Base-by-base conservation (phyloP, 1,140 invertebrate species). In the Drosophila repleta region DNA sequence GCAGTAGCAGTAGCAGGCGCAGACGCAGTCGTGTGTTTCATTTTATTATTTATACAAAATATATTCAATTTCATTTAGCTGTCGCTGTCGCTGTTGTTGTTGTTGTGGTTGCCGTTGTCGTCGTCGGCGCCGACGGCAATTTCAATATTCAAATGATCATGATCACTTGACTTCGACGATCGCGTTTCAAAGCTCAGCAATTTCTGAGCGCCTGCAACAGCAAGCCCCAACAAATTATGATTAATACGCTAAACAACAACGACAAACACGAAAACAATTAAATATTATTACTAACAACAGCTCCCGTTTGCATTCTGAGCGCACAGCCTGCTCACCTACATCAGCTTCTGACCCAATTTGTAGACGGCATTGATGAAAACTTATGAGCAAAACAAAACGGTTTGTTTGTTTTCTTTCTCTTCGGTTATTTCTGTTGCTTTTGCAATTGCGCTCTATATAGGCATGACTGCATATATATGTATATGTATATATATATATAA, bases 11-110 rank as follows among this genome's bases (percentile, higher is more conserved):
- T 39, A 58, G 58, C 49, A 69, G 39, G 55, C 49, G 32, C 46
- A 57, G 56, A 46, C 69, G 56, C 35, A 65, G 67, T 65, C 58
- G 60, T 78, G 65, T 79, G 39, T 67, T 63, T 72, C 58, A 79
- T 65, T 53, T 56, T 82, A 69, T 78, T 79, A 82, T 88, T 88
- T 78, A 88, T 88, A 88, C 79, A 88, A 82, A 85, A 76, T 72
- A 85, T 85, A 88, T 85, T 88, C 78, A 79, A 78, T 85, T 85
- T 81, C 82, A 85, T 85, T 85, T 64, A 67, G 77, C 64, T 81
- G 77, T 70, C 57, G 63, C 35, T 32, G 62, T 53, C 26, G 61
- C 49, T 45, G 18, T 4, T 2, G 48, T 52, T 18, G 45, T 32
- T 29, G 61, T 65, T 21, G 45, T 26, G 45, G 35, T 49, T 45